Evolutionary conservation across 2,888 invertebrate genomes (phyloP), one percentile per base, ranked within the genome.

Genomic region (Acrobasis consociella): DNA sequence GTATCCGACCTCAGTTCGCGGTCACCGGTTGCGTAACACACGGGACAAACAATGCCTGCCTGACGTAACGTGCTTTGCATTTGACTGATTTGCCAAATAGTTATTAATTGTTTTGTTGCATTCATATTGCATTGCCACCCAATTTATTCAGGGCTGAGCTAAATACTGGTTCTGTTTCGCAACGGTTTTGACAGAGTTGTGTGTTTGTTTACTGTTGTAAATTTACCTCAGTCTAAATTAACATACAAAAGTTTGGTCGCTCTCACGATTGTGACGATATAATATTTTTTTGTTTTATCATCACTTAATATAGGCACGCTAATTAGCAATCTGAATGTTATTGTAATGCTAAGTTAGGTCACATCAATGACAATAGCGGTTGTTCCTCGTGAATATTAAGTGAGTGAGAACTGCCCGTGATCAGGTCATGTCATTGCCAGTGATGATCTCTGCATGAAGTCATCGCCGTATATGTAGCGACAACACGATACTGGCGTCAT

Each of bases 1-100:
- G 87, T 81, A 88, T 80, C 82, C 86, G 89, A 89, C 91, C 91
- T 91, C 78, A 75, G 81, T 89, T 91, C 87, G 89, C 90, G 92
- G 91, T 86, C 92, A 83, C 80, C 70, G 64, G 77, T 92, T 91
- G 89, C 85, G 90, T 89, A 90, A 91, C 80, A 75, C 70, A 75
- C 75, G 74, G 82, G 84, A 87, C 87, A 85, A 83, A 91, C 91
- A 91, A 89, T 90, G 83, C 84, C 76, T 80, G 68, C 67, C 72
- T 83, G 78, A 82, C 80, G 85, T 86, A 83, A 85, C 76, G 67
- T 71, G 66, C 69, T 78, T 71, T 72, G 70, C 69, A 73, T 79
- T 80, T 72, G 69, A 81, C 81, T 78, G 75, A 75, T 72, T 74
- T 76, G 74, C 72, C 74, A 75, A 77, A 73, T 73, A 66, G 66